Base-by-base conservation (phyloP, 2,888 invertebrate species). In the Drosophila aldrichi region DNA sequence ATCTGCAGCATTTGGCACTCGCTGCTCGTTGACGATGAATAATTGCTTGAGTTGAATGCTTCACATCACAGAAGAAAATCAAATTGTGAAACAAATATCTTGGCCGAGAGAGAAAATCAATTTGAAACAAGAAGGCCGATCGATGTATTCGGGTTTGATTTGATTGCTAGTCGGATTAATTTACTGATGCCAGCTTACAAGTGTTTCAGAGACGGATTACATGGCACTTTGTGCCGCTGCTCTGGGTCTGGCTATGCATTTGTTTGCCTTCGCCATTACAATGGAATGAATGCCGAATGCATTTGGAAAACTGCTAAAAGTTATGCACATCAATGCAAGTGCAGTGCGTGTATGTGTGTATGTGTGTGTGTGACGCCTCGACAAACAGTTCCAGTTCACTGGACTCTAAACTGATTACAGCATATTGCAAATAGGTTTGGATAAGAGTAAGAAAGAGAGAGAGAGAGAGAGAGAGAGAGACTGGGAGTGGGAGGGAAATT, bases 341-440 rank as follows among this genome's bases (percentile, higher is more conserved):
- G n/a, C 29, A 18, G 44, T 44, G 46, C 22, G 25, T 36, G 32
- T 34, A 40, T 32, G 9, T 32, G 32, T 3, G 9, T n/a, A n/a
- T 10, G 9, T 40, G 36, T 38, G 32, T 40, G 36, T 29, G 29
- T 43, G 32, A n/a, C 62, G 49, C 55, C 67, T 70, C 56, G 48
- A 48, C 76, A 70, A 76, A 63, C 77, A 68, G 74, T 84, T 84
- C 59, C 81, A 84, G 81, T 83, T 87, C 78, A 82, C 67, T 83
- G 84, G 70, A 72, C 74, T 89, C 65, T 71, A 73, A 89, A 89
- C 70, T 87, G 89, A 76, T 79, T 82, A 72, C 64, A 61, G 68
- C 32, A 59, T 59, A 70, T 57, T 43, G 38, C 20, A 52, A 65
- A 65, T 63, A 40, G 58, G 57, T 51, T 22, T 49, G 40, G 2